Percentiles rank a stretch among this genome's conserved stretches.
phyloP scores from a whole-genome alignment of 2,797 vertebrate species.

The Siniperca obscura region DNA sequence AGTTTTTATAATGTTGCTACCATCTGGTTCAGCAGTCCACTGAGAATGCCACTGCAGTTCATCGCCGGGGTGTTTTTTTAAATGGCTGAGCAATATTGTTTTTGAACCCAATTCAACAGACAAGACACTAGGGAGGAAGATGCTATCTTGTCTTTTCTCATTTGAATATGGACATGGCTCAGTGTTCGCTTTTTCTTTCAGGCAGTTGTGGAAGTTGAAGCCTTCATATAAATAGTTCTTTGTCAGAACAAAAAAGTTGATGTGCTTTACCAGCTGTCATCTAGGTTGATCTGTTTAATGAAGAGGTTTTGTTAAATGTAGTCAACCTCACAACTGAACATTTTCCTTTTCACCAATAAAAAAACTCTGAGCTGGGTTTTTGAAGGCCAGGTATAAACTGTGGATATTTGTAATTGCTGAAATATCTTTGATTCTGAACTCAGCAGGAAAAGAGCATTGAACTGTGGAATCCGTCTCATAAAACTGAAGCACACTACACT shows the following conservation, averaged over 20 bases:
- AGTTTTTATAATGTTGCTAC: constrained; percentile 45
- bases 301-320: constrained; percentile 13
- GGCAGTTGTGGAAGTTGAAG: not conserved
- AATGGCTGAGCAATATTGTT: constrained; percentile 52
- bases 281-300: constrained; percentile 21
- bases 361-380: not conserved
- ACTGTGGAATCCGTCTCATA: constrained; percentile 33
- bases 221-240: constrained; percentile 19
- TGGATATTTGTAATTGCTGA: constrained; percentile 3
- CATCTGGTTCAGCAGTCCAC: constrained; percentile 22
- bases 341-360: not conserved
- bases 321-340: not conserved
- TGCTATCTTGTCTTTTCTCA: constrained; percentile 38
- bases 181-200: constrained; percentile 27
- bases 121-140: constrained; percentile 23
- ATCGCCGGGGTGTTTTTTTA: constrained; percentile 20
- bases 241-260: constrained; percentile 42
- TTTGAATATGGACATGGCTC: constrained; percentile 46
- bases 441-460: constrained; percentile 24
- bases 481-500: constrained; percentile 38
- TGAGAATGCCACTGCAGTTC: constrained; percentile 28
- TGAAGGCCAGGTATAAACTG: constrained; percentile 4
- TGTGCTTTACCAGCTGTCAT: constrained; percentile 22
- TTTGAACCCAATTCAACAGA: constrained; percentile 51
- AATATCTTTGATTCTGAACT: constrained; percentile 15